These are phyloP conservation scores for Diaphora mendica DNA, from an alignment of 2,888 invertebrate genomes.

Conservation along the genomic window DNA sequence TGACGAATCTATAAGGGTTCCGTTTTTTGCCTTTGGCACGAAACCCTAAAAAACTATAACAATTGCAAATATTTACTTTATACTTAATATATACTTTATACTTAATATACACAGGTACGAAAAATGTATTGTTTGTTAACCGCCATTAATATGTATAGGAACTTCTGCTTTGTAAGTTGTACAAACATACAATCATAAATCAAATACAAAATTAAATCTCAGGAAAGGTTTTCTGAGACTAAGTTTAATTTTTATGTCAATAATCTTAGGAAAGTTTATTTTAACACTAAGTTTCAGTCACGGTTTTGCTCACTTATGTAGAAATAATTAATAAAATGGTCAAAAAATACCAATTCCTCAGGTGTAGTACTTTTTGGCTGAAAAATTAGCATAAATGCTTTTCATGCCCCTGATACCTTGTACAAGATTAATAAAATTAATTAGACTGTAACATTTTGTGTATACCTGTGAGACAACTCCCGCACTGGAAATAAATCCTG, in stretches of 20 bases:
- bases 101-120: neutral
- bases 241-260: neutral
- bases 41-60: neutral
- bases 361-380: neutral
- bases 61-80: neutral
- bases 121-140: neutral
- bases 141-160: neutral
- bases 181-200: neutral
- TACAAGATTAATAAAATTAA: neutral
- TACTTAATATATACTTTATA: neutral
- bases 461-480: too few species aligned
- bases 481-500: too few species aligned
- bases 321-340: neutral
- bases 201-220: conserved; percentile 1
- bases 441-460: too few species aligned
- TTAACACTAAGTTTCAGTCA: neutral
- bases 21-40: too few species aligned
- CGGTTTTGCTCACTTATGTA: neutral
- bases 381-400: neutral
- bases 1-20: too few species aligned
- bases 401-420: neutral
- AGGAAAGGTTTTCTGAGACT: neutral
- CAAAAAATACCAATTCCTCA: neutral
- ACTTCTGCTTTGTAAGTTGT: neutral
- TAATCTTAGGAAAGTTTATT: neutral